A percentile compares a stretch with the other conserved stretches of the same genome.
Evolutionary conservation across 2,888 invertebrate species (phyloP).

Genomic region (Ectemnius continuus): DNA sequence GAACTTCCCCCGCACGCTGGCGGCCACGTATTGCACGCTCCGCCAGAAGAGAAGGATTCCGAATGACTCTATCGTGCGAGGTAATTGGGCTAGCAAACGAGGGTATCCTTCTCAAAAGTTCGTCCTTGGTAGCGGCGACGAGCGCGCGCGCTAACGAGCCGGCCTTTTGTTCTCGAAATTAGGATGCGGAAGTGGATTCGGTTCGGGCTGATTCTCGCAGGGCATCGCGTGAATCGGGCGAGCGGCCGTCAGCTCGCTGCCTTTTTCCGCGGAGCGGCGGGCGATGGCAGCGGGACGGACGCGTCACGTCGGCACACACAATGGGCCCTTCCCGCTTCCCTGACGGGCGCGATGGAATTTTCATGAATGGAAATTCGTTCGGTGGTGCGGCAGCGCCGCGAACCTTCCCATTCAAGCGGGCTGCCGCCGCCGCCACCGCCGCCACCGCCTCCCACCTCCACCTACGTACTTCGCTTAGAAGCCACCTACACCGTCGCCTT

Average conservation of each 20-base stretch:
- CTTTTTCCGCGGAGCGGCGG: constrained; percentile 50
- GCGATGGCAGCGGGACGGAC: constrained; percentile 6
- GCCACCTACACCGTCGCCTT: constrained; percentile 24
- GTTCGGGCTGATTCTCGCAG: constrained; percentile 46
- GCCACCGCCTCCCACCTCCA: neutral
- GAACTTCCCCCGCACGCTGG: neutral
- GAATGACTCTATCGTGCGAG: constrained; percentile 21
- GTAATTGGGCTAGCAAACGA: constrained; percentile 46
- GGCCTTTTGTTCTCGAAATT: constrained; percentile 59
- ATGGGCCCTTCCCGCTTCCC: constrained; percentile 45
- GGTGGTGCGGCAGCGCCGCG: neutral
- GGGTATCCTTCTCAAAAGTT: constrained; percentile 37
- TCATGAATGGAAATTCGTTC: constrained; percentile 57
- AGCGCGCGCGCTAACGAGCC: constrained; percentile 29
- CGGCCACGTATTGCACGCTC: neutral
- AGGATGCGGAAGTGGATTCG: constrained; percentile 63
- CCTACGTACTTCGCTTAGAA: no score
- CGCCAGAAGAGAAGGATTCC: constrained; percentile 23
- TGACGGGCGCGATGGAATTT: constrained; percentile 58
- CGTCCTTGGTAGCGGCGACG: constrained; percentile 22
- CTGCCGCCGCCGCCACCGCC: constrained; percentile 8
- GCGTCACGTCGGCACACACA: constrained; percentile 47
- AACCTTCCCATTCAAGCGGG: constrained; percentile 4
- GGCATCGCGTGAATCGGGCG: constrained; percentile 26
- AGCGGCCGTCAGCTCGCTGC: constrained; percentile 42